Percentiles rank a stretch among this genome's conserved stretches.
These are phyloP conservation scores for Tyrannus savana DNA, from an alignment of 2,113 vertebrate genomes.

Conservation along the genomic window DNA sequence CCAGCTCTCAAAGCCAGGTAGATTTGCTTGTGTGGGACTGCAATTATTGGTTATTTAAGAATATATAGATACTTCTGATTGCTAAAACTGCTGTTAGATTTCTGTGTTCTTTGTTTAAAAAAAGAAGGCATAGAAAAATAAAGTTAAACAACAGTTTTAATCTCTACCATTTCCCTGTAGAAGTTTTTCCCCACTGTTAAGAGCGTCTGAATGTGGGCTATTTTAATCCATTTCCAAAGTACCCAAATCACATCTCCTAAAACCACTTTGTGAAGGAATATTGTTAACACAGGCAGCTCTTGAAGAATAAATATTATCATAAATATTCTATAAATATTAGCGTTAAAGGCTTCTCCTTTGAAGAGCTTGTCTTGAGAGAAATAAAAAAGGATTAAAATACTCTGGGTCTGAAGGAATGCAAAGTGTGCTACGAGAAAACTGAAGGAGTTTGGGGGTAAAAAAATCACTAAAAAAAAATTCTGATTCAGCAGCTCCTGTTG, in stretches of 20 bases:
- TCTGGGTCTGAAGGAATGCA: neutral
- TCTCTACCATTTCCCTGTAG: neutral
- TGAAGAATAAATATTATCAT: neutral
- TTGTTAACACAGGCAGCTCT: constrained; percentile 28
- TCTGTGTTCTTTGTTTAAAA: neutral
- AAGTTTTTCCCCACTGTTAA: neutral
- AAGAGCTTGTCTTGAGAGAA: neutral
- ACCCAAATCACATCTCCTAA: constrained; percentile 13
- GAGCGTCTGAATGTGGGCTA: neutral
- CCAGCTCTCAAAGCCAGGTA: neutral
- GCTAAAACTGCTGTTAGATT: neutral
- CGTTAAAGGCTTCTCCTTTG: neutral
- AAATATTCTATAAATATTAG: constrained; percentile 30
- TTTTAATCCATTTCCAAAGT: neutral
- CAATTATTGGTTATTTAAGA: neutral
- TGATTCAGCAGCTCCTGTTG: neutral
- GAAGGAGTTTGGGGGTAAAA: neutral
- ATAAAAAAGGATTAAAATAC: neutral
- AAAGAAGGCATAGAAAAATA: neutral
- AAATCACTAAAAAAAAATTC: neutral
- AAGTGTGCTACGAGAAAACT: neutral
- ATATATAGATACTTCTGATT: neutral
- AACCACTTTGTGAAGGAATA: neutral
- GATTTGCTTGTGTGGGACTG: neutral
- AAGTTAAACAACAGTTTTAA: neutral